phyloP scores from a whole-genome alignment of 2,113 vertebrate genomes.

The Eretmodus cyanostictus region DNA sequence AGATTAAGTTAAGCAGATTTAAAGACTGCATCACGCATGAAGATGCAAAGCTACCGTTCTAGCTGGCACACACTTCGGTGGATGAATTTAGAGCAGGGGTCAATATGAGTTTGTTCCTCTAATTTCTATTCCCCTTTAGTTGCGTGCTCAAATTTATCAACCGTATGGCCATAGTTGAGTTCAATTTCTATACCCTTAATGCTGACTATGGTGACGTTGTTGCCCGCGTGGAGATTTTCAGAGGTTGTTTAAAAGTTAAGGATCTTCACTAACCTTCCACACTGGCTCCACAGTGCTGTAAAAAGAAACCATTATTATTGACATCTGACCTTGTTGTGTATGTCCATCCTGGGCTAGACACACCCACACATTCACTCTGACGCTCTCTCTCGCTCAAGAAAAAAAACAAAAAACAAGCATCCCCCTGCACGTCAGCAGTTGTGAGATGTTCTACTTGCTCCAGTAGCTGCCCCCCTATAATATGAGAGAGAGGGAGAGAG shows the following conservation, averaged over 20 bases:
- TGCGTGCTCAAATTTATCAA: not conserved
- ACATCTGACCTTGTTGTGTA: slow-evolving; percentile 8
- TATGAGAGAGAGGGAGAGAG: not conserved
- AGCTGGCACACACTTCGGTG: not conserved
- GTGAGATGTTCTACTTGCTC: slow-evolving; percentile 9
- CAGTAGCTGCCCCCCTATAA: slow-evolving; percentile 8
- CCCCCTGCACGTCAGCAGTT: not conserved
- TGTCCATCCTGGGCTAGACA: not conserved
- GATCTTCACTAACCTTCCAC: not conserved
- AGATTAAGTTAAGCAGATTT: not conserved
- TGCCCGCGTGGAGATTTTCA: not conserved
- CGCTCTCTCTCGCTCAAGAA: not conserved
- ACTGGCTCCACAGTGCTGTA: not conserved
- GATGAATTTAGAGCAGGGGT: not conserved
- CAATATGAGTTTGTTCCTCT: not conserved
- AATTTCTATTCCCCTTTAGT: not conserved
- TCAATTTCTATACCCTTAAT: not conserved
- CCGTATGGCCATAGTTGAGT: not conserved
- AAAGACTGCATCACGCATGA: not conserved
- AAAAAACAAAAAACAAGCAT: not conserved
- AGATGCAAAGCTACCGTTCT: not conserved
- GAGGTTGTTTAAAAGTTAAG: slow-evolving; percentile 24
- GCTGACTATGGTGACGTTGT: not conserved
- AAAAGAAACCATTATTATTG: slow-evolving; percentile 8
- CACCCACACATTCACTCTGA: not conserved